A percentile compares a stretch with the other conserved stretches of the same genome.
phyloP scores from a whole-genome alignment of 2,888 invertebrate genomes.

The Brachycybe producta region DNA sequence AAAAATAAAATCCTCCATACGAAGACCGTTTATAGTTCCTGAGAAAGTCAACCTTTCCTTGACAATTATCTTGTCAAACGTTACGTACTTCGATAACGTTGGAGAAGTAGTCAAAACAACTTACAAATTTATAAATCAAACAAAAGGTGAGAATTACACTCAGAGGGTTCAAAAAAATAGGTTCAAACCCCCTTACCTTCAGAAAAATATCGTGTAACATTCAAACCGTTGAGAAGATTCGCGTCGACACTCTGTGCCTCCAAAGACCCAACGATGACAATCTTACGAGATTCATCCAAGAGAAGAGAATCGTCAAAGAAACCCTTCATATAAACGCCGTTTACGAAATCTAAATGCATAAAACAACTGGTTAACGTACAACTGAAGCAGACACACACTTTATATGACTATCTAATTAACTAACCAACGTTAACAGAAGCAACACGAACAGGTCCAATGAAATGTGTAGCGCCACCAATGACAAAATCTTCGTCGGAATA shows the following conservation, averaged over 20 bases:
- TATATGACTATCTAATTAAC: neutral
- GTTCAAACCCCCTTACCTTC: slow-evolving; percentile 2
- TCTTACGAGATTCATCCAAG: neutral
- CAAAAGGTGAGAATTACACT: too few species aligned
- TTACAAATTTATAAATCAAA: neutral
- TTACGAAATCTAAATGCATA: neutral
- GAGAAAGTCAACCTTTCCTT: neutral
- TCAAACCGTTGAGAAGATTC: neutral
- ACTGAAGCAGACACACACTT: neutral
- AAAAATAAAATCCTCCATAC: neutral
- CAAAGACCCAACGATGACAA: neutral
- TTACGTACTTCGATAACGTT: neutral
- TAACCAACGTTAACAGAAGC: neutral
- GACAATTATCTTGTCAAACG: neutral
- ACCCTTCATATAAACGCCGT: neutral
- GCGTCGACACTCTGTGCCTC: neutral
- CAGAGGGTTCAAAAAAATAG: too few species aligned
- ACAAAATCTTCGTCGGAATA: neutral
- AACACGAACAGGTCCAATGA: neutral
- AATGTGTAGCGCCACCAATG: neutral
- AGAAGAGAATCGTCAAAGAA: neutral
- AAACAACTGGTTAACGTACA: neutral
- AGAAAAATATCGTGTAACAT: neutral
- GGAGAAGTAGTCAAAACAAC: neutral
- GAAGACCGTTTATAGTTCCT: neutral